Evolutionary conservation across 35 echinoderm and acorn worm genomes (phyloP).

Genomic region (Acanthaster planci): DNA sequence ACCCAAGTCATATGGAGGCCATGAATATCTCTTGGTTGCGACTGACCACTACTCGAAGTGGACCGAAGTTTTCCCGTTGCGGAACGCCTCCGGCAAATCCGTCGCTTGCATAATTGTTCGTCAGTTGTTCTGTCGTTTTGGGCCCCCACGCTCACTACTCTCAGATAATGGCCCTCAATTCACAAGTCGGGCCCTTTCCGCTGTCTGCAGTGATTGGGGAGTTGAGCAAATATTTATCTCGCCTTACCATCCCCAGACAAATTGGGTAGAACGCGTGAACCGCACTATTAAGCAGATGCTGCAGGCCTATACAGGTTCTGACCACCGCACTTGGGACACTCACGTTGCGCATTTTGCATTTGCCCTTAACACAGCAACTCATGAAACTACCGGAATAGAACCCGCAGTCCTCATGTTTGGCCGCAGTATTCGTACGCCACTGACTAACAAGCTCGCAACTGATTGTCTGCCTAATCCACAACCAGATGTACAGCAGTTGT

Average conservation of each 20-base stretch:
- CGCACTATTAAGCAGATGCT: neutral
- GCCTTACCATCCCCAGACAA: conserved; percentile 39
- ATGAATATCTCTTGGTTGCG: neutral
- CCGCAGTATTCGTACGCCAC: too few relatives aligned
- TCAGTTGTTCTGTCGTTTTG: conserved; percentile 12
- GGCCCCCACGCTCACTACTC: neutral
- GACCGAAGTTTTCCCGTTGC: conserved; percentile 12
- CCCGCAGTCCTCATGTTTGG: too few relatives aligned
- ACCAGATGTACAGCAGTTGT: too few relatives aligned
- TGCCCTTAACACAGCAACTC: too few relatives aligned
- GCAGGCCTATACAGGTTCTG: neutral
- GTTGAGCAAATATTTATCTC: conserved; percentile 36
- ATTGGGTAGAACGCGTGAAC: conserved; percentile 51
- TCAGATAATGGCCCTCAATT: conserved; percentile 57
- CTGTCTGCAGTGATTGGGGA: conserved; percentile 38
- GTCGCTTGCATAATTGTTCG: neutral
- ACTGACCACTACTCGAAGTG: neutral
- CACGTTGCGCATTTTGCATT: too few relatives aligned
- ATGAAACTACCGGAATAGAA: too few relatives aligned
- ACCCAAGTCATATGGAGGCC: too few relatives aligned
- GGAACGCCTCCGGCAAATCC: conserved; percentile 22
- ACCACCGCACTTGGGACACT: neutral
- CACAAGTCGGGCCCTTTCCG: neutral
- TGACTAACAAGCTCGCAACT: too few relatives aligned
- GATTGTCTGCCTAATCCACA: too few relatives aligned